Evolutionary conservation across 2,797 vertebrate genomes (phyloP).

Genomic region (Xenops minutus): DNA sequence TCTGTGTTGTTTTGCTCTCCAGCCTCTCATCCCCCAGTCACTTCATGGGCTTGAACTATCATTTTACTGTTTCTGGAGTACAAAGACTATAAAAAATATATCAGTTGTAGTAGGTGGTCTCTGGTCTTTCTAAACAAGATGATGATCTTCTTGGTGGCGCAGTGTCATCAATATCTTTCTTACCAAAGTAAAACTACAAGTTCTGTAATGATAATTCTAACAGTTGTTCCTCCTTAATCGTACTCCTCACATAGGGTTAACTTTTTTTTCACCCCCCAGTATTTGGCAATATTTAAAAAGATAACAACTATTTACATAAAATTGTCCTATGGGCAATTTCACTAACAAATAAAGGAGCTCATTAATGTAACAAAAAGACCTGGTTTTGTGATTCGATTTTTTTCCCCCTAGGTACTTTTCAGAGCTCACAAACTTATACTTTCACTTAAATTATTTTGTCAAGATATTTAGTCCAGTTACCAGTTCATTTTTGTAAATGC

Average conservation of each 20-base stretch:
- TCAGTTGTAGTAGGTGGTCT: not conserved
- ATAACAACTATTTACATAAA: not conserved
- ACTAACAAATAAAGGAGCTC: not conserved
- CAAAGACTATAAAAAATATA: not conserved
- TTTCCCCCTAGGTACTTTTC: not conserved
- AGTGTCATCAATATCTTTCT: not conserved
- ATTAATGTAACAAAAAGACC: not conserved
- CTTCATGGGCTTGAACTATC: not conserved
- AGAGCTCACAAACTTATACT: not conserved
- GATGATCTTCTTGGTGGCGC: not conserved
- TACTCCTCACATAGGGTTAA: not conserved
- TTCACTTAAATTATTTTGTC: not conserved
- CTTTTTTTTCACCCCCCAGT: no score
- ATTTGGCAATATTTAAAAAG: not conserved
- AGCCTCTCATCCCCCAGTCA: not conserved
- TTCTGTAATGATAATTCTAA: not conserved
- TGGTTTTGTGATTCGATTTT: not conserved
- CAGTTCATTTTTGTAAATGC: not conserved
- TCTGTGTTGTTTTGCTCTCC: not conserved
- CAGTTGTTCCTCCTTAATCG: not conserved
- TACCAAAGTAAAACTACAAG: not conserved
- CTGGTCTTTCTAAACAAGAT: not conserved
- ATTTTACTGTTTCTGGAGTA: not conserved
- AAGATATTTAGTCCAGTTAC: not conserved
- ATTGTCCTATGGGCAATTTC: not conserved